phyloP scores from a whole-genome alignment of 1,140 invertebrate genomes.

The Lethrus apterus region DNA sequence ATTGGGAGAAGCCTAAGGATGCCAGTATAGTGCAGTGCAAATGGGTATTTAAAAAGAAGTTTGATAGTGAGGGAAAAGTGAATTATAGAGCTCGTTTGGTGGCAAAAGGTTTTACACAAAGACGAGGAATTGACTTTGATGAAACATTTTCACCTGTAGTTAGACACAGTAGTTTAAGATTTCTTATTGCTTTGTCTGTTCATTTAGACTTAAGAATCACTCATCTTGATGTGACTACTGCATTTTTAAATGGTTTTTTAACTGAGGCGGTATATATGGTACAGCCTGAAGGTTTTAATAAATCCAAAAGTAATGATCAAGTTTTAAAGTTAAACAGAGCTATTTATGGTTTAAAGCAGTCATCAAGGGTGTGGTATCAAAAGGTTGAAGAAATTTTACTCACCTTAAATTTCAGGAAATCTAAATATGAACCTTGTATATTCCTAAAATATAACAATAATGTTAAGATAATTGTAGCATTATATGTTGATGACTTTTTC shows the following conservation, averaged over 20 bases:
- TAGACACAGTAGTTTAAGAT: conserved; percentile 33
- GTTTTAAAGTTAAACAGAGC: conserved; percentile 20
- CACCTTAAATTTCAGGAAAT: conserved; percentile 12
- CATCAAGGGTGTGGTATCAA: conserved; percentile 24
- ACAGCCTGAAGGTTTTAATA: conserved; percentile 23
- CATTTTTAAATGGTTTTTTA: conserved; percentile 41
- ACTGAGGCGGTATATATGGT: conserved; percentile 20
- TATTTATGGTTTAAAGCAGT: conserved; percentile 36
- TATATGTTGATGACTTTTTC: conserved; percentile 40
- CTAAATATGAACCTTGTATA: conserved; percentile 17
- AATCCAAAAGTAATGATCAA: conserved; percentile 21
- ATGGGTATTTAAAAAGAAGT: conserved; percentile 40
- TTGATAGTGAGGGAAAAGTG: conserved; percentile 26
- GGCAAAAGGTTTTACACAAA: conserved; percentile 41
- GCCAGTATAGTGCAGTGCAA: conserved; percentile 30
- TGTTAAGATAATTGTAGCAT: conserved; percentile 25
- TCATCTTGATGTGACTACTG: conserved; percentile 31
- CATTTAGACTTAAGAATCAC: conserved; percentile 26
- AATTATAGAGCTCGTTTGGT: conserved; percentile 42
- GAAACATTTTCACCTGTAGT: conserved; percentile 39
- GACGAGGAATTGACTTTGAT: conserved; percentile 34
- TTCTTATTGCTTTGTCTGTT: conserved; percentile 37
- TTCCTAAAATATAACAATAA: conserved; percentile 26
- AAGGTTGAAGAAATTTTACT: conserved; percentile 12
- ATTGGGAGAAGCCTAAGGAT: conserved; percentile 3